Base-by-base conservation (phyloP, 2,888 invertebrate species). In the Caenorhabditis uteleia region DNA sequence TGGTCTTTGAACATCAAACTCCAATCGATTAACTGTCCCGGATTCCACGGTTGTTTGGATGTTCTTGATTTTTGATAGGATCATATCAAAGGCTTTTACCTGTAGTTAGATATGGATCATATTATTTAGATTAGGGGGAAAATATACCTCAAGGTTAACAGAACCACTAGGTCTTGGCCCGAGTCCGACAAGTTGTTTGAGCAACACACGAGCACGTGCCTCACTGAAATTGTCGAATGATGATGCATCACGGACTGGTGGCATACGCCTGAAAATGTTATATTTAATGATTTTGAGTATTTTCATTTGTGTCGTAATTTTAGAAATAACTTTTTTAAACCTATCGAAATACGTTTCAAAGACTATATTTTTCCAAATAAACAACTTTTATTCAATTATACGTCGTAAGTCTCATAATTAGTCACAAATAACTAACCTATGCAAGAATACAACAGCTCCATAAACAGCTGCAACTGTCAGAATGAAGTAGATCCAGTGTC, bases 1-100 rank as follows among this genome's bases (percentile, higher is more conserved):
- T 3, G 89, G 88, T 72, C 86, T 86, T 84, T 91, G 66, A 20
- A 72, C 68, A 42, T 70, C 70, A 2, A 48, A 34, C 38, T 73
- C 73, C 3, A 73, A 12, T 10, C 73, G 55, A 48, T 73, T 73
- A 14, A 68, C 65, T 6, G 54, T 55, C 16, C 47, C 36, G 0
- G 44, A 27, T 2, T 47, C 36, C 3, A 65, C 54, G 2, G 48
- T 51, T 1, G 26, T 39, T n/a, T 42, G 18, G 8, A 53, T 47
- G 6, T 48, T 48, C 7, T 39, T 29, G 12, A 72, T 56, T 8
- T 57, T 45, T 3, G 46, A 29, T 25, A 61, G 47, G n/a, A 72
- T 43, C 49, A 72, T 69, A 21, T 58, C 58, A 42, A 67, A 68
- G 1, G 71, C 71, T 42, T 66, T 61, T 27, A 38, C 50, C 69